Conservation (phyloP, 64 coral and sea anemone species). For the Astreopora myriophthalma region DNA sequence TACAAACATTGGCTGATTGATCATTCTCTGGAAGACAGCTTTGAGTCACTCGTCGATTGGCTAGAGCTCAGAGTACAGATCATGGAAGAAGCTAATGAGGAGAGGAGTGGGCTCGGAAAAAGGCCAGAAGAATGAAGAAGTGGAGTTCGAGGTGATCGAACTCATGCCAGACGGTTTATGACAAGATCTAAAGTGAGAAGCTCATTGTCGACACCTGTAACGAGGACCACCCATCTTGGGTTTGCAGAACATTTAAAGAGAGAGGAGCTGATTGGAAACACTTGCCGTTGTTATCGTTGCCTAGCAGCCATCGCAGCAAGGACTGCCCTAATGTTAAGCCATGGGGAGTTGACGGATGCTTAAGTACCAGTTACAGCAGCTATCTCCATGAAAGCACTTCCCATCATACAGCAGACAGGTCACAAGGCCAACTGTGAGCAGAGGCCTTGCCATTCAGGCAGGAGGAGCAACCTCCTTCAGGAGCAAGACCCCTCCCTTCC, state of each 20-base stretch:
- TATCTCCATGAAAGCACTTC: not conserved
- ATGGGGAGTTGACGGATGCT: not conserved
- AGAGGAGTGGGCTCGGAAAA: not conserved
- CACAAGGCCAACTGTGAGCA: not conserved
- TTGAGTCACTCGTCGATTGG: conserved; percentile 14
- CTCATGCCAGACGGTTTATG: not conserved
- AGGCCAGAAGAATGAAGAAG: not conserved
- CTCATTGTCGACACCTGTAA: conserved; percentile 27
- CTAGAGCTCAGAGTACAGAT: conserved; percentile 45
- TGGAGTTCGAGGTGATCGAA: not conserved
- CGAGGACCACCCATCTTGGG: conserved; percentile 32
- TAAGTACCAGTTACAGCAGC: not conserved
- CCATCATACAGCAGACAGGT: too few relatives aligned
- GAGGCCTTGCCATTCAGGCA: too few relatives aligned
- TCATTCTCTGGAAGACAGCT: conserved; percentile 21
- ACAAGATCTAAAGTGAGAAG: not conserved
- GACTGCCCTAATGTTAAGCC: not conserved
- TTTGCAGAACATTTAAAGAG: conserved; percentile 5
- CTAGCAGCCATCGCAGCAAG: not conserved
- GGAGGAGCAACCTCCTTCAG: too few relatives aligned
- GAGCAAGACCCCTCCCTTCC: too few relatives aligned
- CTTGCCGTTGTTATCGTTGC: conserved; percentile 8
- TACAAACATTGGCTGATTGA: conserved; percentile 59
- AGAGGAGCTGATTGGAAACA: conserved; percentile 28
- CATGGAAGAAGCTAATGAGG: conserved; percentile 50